Base-by-base conservation (phyloP, 2,888 invertebrate genomes). In the Pseudanteris insignis region DNA sequence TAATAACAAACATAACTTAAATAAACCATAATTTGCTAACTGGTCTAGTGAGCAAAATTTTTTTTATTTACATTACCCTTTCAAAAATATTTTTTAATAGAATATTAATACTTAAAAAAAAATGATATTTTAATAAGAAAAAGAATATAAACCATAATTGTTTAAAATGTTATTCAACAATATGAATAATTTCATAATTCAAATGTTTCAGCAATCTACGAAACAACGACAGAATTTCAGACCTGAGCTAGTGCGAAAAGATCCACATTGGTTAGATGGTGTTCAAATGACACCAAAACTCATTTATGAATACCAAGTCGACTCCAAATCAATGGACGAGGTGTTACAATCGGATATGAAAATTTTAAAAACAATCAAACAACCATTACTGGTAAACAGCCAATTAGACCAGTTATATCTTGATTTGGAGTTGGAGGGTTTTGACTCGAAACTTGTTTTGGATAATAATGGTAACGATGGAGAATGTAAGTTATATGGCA, bases 371-470 rank as follows among this genome's bases (percentile, higher is more conserved):
- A 76, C 73, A 2, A 76, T 87, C 0, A 81, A 84, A 63, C 82
- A 91, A 85, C 88, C 91, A 0, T 68, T 81, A 1, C 67, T 89
- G 67, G 89, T 91, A 1, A 89, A 89, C 71, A 88, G 90, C 47
- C 91, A 91, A 75, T 75, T 92, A 12, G 83, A 81, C 25, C 89
- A 89, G 70, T 78, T 90, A 2, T 90, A 89, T 70, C 67, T 85
- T 21, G 90, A 90, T 68, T 80, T 90, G 69, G 86, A 88, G 66
- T 69, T 88, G n/a, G 85, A 86, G 66, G 87, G 87, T 0, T 81
- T 84, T 3, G 65, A 63, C 7, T 79, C 84, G 0, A 83, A 84
- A 48, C 81, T 89, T 7, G 37, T 40, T 2, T 30, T 63, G 10
- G 53, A 85, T 2, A 86, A 85, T 30, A 86, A 84, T 1, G 81